Percentiles rank a stretch among this genome's conserved stretches.
phyloP scores from a whole-genome alignment of 2,797 vertebrate genomes.

The Tokudaia tokunoshimensis region DNA sequence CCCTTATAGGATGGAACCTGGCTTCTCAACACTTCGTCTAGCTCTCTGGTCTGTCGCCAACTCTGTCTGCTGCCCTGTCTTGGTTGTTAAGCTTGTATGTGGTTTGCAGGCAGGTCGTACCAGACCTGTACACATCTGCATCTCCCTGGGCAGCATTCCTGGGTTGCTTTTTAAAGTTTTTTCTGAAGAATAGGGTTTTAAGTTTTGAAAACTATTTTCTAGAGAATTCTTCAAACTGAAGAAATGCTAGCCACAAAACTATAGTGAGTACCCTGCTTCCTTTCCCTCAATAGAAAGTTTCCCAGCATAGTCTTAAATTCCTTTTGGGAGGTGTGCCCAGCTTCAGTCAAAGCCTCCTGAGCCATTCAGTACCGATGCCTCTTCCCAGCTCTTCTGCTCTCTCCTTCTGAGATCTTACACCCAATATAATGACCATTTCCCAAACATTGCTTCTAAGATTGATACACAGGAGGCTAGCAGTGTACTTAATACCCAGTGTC shows the following conservation, averaged over 20 bases:
- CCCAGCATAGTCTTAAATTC: not conserved
- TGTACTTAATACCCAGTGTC: not conserved
- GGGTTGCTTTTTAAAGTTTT: not conserved
- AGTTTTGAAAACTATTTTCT: not conserved
- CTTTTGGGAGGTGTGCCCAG: not conserved
- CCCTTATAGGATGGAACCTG: not conserved
- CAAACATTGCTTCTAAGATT: not conserved
- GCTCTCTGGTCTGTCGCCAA: not conserved
- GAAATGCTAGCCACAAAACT: not conserved
- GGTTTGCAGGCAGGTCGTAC: not conserved
- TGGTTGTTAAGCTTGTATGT: not conserved
- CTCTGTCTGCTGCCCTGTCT: not conserved
- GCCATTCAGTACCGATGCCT: too few species aligned
- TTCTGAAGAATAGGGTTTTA: not conserved
- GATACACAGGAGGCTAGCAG: not conserved
- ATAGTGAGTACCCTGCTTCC: not conserved
- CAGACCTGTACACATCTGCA: not conserved
- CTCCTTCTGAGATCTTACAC: not conserved
- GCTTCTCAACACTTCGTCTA: not conserved
- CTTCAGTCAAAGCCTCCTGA: not conserved
- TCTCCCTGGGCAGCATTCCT: not conserved
- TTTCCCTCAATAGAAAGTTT: not conserved
- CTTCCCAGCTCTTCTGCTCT: not conserved
- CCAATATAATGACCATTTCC: not conserved
- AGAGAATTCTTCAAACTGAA: not conserved